Evolutionary conservation across 2,113 vertebrate genomes (phyloP), one percentile per base, ranked within the genome.

Genomic region (Poeciliopsis retropinna): DNA sequence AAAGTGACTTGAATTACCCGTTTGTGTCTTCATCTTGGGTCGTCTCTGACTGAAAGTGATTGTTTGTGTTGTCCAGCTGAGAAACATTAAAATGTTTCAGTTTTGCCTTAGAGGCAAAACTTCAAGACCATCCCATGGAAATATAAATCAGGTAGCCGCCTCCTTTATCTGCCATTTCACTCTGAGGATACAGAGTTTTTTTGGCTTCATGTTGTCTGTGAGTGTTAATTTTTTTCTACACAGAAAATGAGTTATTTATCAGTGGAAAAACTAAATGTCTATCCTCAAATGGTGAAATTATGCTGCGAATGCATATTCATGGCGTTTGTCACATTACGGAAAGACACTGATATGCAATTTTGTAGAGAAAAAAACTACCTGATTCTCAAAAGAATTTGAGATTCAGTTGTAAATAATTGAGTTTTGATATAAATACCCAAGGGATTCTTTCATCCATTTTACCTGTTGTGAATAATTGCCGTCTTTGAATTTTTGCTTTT

Each of bases 361-460:
- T 67, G 90, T 88, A 78, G 81, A 89, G 68, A 76, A 86, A 62
- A 71, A 19, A 81, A 81, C 70, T 28, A 66, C 79, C 75, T 79
- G 79, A 65, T 66, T 39, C 34, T 37, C 34, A 15, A 27, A 75
- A 66, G 25, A 70, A 39, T 88, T 91, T 85, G 86, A 87, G 81
- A 85, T 87, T 83, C 86, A 64, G 54, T 85, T 91, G 92, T 93
- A 92, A 88, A 91, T 92, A 88, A 83, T 87, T 84, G 84, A 89
- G 84, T 85, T 88, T 92, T 88, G 82, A 89, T 88, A 82, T 70
- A 75, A 77, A 44, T 72, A 80, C 27, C 60, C 67, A 34, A 54
- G 37, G 75, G 60, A 75, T 79, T 37, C 4, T 82, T 81, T 60
- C 30, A 30, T 77, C 30, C 68, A 22, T 80, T 67, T 73, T 84